A percentile compares a stretch with the other conserved stretches of the same genome.
These are phyloP conservation scores for Andrena camellia DNA, from an alignment of 2,888 invertebrate species.

Conservation along the genomic window DNA sequence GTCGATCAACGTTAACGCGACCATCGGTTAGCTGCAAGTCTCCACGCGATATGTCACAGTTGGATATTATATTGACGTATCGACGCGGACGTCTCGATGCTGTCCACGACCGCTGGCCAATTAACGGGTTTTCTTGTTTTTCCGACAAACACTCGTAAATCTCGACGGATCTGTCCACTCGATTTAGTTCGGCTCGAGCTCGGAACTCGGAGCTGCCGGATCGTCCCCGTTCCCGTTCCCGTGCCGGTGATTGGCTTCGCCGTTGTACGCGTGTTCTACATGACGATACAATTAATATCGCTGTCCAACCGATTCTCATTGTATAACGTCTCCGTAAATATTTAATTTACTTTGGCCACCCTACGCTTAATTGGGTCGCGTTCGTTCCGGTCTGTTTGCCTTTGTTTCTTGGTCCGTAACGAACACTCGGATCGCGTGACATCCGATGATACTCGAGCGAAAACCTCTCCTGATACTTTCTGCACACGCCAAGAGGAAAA, in stretches of 20 bases:
- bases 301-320: conserved; percentile 8
- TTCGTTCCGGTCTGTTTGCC: conserved; percentile 24
- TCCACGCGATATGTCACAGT: conserved; percentile 65
- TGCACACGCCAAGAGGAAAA: no score
- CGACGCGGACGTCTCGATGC: conserved; percentile 76
- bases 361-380: conserved; percentile 44
- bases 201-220: conserved; percentile 45
- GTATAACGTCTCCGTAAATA: conserved; percentile 35
- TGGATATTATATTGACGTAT: conserved; percentile 78
- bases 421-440: conserved; percentile 36
- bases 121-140: conserved; percentile 77
- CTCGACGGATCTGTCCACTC: conserved; percentile 59
- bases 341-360: conserved; percentile 36
- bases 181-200: conserved; percentile 53
- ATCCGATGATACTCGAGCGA: background rate
- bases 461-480: background rate
- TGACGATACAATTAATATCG: conserved; percentile 53
- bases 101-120: conserved; percentile 75
- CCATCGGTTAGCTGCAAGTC: conserved; percentile 54
- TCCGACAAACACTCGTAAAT: conserved; percentile 76
- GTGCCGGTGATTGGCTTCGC: conserved; percentile 28
- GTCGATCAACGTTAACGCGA: conserved; percentile 78
- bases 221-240: conserved; percentile 13
- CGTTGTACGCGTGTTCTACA: conserved; percentile 12
- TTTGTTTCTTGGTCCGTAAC: conserved; percentile 27